These are phyloP conservation scores for Dione juno DNA, from an alignment of 2,888 invertebrate genomes.

Conservation along the genomic window DNA sequence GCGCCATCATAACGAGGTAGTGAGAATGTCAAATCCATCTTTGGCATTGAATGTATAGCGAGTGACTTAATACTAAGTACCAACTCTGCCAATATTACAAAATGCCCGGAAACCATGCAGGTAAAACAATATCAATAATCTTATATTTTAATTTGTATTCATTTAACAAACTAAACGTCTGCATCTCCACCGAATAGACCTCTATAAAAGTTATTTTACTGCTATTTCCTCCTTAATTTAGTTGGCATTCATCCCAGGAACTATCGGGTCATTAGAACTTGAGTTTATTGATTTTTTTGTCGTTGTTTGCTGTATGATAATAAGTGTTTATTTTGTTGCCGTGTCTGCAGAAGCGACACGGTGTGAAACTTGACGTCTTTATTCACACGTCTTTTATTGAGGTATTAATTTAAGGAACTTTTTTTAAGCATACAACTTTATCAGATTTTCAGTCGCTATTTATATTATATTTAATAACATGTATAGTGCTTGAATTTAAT, in stretches of 20 bases:
- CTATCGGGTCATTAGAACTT: slow-evolving; percentile 57
- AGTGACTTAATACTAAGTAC: background rate
- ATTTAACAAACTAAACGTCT: slow-evolving; percentile 12
- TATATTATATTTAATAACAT: background rate
- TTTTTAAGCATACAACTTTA: slow-evolving; percentile 18
- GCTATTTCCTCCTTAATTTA: slow-evolving; percentile 74
- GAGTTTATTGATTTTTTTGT: slow-evolving; percentile 76
- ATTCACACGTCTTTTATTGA: slow-evolving; percentile 76
- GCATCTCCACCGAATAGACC: slow-evolving; percentile 56
- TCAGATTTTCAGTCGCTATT: background rate
- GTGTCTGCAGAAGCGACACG: slow-evolving; percentile 68
- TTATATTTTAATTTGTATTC: slow-evolving; percentile 27
- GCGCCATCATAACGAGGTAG: background rate
- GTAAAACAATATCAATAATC: background rate
- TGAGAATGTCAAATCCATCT: background rate
- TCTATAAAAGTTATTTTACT: slow-evolving; percentile 76
- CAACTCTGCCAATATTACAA: background rate
- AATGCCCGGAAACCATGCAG: no score
- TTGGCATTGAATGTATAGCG: background rate
- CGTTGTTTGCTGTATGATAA: slow-evolving; percentile 83
- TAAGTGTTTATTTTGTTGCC: slow-evolving; percentile 78
- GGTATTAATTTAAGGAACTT: slow-evolving; percentile 77
- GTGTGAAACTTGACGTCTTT: slow-evolving; percentile 83
- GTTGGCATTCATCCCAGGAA: slow-evolving; percentile 78
- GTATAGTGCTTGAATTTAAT: no score